phyloP scores from a whole-genome alignment of 2,888 invertebrate species.

The Parapristionchus giblindavisi region DNA sequence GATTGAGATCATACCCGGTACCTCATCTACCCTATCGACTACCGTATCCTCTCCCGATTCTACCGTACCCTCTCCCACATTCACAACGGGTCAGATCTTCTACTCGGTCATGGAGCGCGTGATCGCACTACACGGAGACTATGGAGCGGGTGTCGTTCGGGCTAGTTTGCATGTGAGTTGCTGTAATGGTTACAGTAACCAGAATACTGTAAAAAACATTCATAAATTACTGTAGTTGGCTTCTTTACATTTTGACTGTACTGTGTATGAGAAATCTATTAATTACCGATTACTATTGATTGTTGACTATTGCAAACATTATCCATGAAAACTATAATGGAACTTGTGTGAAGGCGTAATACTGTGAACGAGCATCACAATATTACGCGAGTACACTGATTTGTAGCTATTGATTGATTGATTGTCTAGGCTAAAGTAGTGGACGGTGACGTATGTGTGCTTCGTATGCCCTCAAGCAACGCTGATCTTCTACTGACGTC shows the following conservation, averaged over 20 bases:
- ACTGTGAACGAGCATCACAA: neutral
- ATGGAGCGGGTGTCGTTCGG: constrained; percentile 29
- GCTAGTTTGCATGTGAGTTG: constrained; percentile 29
- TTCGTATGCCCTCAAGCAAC: constrained; percentile 19
- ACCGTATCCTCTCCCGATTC: too few relatives aligned
- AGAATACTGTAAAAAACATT: too few relatives aligned
- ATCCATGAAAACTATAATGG: neutral
- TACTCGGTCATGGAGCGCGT: constrained; percentile 5
- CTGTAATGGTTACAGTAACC: neutral
- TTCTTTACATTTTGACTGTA: too few relatives aligned
- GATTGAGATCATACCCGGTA: constrained; percentile 19
- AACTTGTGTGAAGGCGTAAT: neutral
- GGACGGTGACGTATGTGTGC: constrained; percentile 30
- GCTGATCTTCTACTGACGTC: constrained; percentile 19
- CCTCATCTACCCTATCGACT: too few relatives aligned
- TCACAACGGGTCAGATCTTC: constrained; percentile 19
- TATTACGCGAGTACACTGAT: neutral
- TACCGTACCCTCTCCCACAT: neutral
- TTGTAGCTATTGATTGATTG: neutral
- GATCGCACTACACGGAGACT: constrained; percentile 31
- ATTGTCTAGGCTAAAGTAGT: constrained; percentile 19
- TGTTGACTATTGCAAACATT: neutral
- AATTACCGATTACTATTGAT: neutral
- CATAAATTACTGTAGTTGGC: too few relatives aligned
- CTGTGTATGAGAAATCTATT: too few relatives aligned